Conservation (phyloP, 2,797 vertebrate genomes). For the Tachyglossus aculeatus region DNA sequence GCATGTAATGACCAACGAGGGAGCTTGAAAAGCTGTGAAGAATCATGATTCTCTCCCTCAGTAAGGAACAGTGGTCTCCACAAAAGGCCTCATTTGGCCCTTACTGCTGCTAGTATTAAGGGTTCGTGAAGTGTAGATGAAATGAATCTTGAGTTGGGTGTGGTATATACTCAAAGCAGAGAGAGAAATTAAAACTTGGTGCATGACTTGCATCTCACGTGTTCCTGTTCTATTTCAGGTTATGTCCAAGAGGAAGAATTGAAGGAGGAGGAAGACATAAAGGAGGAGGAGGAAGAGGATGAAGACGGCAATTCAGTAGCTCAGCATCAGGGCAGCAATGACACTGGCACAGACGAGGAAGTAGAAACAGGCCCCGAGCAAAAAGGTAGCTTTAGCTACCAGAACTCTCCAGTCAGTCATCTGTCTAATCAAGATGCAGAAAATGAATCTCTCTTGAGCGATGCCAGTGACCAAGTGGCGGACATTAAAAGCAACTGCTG, state of each 20-base stretch:
- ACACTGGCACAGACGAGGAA: constrained; percentile 87
- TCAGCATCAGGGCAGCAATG: constrained; percentile 85
- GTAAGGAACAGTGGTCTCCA: constrained; percentile 38
- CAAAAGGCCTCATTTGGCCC: constrained; percentile 16
- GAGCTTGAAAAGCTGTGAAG: constrained; percentile 60
- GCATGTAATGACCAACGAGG: constrained; percentile 62
- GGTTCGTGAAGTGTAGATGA: constrained; percentile 16
- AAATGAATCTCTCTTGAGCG: constrained; percentile 91
- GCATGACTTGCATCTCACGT: constrained; percentile 37
- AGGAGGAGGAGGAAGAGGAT: constrained; percentile 89
- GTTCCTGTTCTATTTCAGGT: constrained; percentile 78
- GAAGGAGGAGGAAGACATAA: constrained; percentile 81
- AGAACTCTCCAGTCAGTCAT: constrained; percentile 94
- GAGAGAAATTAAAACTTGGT: background rate
- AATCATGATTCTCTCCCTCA: constrained; percentile 58
- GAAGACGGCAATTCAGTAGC: constrained; percentile 85
- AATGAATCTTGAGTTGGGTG: background rate
- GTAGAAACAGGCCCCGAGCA: constrained; percentile 88
- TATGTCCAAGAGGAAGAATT: constrained; percentile 92
- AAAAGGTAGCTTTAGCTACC: constrained; percentile 93
- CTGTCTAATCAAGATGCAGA: constrained; percentile 93
- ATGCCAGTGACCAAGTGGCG: constrained; percentile 90
- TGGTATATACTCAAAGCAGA: background rate
- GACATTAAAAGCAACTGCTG: constrained; percentile 89
- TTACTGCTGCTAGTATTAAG: constrained; percentile 12